A percentile compares a stretch with the other conserved stretches of the same genome.
These are phyloP conservation scores for Hetaerina americana DNA, from an alignment of 1,140 invertebrate genomes.

Conservation along the genomic window DNA sequence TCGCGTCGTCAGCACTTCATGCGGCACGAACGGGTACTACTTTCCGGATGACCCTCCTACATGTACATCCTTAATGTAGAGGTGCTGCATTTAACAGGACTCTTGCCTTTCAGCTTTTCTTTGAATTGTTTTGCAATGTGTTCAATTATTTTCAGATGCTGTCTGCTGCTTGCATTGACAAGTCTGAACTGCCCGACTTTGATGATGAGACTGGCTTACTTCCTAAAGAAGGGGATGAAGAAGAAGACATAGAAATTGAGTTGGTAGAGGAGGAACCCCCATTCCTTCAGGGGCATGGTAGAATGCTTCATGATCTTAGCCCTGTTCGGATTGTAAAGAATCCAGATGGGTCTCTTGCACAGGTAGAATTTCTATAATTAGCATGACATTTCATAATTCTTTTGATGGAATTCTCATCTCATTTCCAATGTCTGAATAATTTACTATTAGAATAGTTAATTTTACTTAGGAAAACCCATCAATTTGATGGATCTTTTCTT, in stretches of 20 bases:
- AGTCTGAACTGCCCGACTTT: conserved; percentile 81
- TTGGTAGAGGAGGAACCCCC: conserved; percentile 96
- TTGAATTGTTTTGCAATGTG: not conserved
- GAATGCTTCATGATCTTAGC: conserved; percentile 81
- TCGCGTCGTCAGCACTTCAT: too few relatives aligned
- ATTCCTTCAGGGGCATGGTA: conserved; percentile 82
- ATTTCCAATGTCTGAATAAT: too few relatives aligned
- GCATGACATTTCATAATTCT: too few relatives aligned
- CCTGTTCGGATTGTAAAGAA: conserved; percentile 97
- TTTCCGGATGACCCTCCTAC: too few relatives aligned
- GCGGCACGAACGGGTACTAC: too few relatives aligned
- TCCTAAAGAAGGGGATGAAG: conserved; percentile 81
- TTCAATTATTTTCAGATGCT: conserved; percentile 47
- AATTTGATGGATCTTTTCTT: too few relatives aligned
- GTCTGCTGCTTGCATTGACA: conserved; percentile 69
- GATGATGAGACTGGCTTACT: conserved; percentile 77
- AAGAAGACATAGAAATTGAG: conserved; percentile 98
- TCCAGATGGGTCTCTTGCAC: conserved; percentile 94
- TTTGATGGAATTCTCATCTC: too few relatives aligned
- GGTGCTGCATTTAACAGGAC: too few relatives aligned
- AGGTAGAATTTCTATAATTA: conserved; percentile 25
- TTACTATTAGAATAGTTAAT: too few relatives aligned
- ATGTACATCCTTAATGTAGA: too few relatives aligned
- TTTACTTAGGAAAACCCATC: too few relatives aligned
- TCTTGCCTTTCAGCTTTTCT: too few relatives aligned